Conservation (phyloP, 30 jellyfish, hydroid and myxozoan genomes). For the Hydractinia symbiolongicarpus region DNA sequence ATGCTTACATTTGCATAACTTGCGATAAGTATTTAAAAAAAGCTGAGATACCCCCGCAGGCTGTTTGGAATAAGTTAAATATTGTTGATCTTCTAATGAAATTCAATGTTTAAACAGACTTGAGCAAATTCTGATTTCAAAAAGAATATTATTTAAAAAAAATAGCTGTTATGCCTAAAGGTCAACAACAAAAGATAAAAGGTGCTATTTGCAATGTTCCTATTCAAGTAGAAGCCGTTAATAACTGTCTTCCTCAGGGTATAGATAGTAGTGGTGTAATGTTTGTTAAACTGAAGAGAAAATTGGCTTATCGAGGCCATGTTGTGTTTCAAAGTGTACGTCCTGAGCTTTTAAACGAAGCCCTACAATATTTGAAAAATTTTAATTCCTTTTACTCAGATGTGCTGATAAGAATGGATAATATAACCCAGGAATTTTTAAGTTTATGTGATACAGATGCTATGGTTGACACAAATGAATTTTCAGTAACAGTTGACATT, state of each 20-base stretch:
- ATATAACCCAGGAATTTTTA: constrained; percentile 9
- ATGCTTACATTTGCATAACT: background rate
- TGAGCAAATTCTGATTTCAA: no score
- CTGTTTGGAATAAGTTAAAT: background rate
- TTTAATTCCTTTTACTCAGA: background rate
- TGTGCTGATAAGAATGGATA: constrained; percentile 9
- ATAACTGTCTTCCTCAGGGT: constrained; percentile 4
- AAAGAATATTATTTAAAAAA: no score
- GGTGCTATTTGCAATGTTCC: constrained; percentile 32
- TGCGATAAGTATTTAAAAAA: background rate
- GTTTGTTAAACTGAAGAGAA: background rate
- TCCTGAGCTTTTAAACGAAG: constrained; percentile 10
- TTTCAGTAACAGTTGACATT: constrained; percentile 14
- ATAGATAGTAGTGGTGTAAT: no score
- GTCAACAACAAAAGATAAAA: constrained; percentile 14
- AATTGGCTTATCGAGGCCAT: constrained; percentile 20
- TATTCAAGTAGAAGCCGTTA: background rate
- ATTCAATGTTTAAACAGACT: background rate
- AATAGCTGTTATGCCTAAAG: constrained; percentile 23
- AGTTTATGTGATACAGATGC: constrained; percentile 16
- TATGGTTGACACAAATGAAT: constrained; percentile 13
- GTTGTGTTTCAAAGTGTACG: constrained; percentile 19
- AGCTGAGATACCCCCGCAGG: background rate
- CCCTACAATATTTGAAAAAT: constrained; percentile 1
- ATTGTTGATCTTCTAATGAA: background rate